phyloP scores from a whole-genome alignment of 1,140 invertebrate genomes.

The Ganaspis sp. region DNA sequence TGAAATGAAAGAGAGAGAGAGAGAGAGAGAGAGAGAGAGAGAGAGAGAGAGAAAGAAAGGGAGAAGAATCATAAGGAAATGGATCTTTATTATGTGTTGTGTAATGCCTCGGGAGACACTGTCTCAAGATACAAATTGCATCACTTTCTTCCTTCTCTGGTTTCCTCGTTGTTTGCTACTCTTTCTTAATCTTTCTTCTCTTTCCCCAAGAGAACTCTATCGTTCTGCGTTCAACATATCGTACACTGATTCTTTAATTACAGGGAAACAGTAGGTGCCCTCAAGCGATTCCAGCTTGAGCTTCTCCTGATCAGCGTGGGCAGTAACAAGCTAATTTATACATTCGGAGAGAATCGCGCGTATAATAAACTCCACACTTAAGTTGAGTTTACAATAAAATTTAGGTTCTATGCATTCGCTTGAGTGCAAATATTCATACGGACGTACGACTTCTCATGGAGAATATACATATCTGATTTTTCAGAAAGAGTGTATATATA shows the following conservation, averaged over 20 bases:
- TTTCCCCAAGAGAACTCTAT: background rate
- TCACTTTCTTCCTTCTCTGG: background rate
- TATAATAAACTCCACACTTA: background rate
- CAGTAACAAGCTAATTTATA: constrained; percentile 21
- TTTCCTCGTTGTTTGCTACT: background rate
- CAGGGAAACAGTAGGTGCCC: constrained; percentile 15
- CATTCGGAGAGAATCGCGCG: background rate
- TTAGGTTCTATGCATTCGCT: background rate
- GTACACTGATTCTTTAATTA: constrained; percentile 19
- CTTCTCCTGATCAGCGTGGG: constrained; percentile 9
- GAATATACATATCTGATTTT: no score
- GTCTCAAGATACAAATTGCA: constrained; percentile 14
- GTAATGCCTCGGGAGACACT: background rate
- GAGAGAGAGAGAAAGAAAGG: background rate
- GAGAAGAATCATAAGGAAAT: background rate
- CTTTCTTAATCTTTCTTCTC: background rate
- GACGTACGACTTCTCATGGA: no score
- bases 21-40: background rate
- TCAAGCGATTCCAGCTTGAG: background rate
- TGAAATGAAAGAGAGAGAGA: background rate
- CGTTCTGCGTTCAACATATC: background rate
- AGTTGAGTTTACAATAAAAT: no score
- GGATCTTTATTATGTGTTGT: background rate
- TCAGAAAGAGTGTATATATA: no score
- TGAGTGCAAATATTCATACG: background rate